Conservation (phyloP, 2,797 vertebrate genomes). For the Myripristis murdjan region DNA sequence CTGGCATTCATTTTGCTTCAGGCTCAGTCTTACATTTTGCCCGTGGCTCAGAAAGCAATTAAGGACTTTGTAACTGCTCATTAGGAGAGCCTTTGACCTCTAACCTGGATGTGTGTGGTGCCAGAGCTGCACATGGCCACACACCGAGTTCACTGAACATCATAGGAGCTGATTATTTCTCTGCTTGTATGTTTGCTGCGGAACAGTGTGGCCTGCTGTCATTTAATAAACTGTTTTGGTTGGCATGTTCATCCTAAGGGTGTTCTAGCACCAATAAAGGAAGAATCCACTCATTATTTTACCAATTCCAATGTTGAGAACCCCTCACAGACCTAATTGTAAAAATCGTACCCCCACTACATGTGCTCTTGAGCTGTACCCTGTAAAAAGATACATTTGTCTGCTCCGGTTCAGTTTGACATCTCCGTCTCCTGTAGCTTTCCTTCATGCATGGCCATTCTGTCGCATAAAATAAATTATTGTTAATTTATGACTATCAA, state of each 20-base stretch:
- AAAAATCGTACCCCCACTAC: no score
- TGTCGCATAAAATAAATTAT: no score
- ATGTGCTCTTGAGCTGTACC: no score
- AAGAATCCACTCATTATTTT: no score
- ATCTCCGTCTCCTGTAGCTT: no score
- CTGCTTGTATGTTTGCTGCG: slow-evolving; percentile 15
- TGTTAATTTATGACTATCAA: no score
- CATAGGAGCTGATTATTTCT: slow-evolving; percentile 1
- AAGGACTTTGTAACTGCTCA: slow-evolving; percentile 41
- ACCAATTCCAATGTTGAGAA: no score
- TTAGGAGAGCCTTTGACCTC: slow-evolving; percentile 48
- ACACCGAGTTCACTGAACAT: background rate
- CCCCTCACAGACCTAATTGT: no score
- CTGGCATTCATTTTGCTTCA: slow-evolving; percentile 25
- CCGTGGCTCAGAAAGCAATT: slow-evolving; percentile 49
- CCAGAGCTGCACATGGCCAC: background rate
- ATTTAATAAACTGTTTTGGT: background rate
- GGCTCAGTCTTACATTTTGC: slow-evolving; percentile 32
- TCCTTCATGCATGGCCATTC: no score
- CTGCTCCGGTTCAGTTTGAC: no score
- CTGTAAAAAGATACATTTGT: no score
- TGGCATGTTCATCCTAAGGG: slow-evolving; percentile 4
- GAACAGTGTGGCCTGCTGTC: background rate
- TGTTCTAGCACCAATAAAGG: background rate
- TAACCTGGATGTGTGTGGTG: slow-evolving; percentile 30